Percentiles rank a stretch among this genome's conserved stretches.
Evolutionary conservation across 2,797 vertebrate species (phyloP).

Genomic region (Zenarchopterus dispar): DNA sequence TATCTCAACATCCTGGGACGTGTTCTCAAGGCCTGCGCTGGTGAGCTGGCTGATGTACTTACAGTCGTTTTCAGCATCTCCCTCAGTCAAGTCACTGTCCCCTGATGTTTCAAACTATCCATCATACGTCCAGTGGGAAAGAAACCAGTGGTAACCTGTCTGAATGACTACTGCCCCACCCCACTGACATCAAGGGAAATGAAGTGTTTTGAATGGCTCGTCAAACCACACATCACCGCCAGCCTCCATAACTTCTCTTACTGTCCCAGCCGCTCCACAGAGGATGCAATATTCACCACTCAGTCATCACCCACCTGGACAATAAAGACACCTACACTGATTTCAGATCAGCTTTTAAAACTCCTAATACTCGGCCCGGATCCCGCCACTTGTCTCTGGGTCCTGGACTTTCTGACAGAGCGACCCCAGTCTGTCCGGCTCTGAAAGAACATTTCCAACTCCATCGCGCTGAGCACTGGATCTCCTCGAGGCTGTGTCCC

Average conservation of each 20-base stretch:
- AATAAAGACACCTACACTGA: too few relatives aligned
- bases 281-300: neutral
- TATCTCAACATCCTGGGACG: too few relatives aligned
- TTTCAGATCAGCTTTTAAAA: too few relatives aligned
- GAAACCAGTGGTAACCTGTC: neutral
- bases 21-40: too few relatives aligned
- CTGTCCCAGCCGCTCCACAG: neutral
- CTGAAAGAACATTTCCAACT: constrained; percentile 34
- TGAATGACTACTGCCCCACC: neutral
- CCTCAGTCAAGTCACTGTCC: too few relatives aligned
- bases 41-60: too few relatives aligned
- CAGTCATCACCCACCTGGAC: too few relatives aligned
- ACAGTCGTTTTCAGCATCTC: too few relatives aligned
- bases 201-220: neutral
- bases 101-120: too few relatives aligned
- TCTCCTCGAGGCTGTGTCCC: neutral
- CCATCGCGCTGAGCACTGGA: too few relatives aligned
- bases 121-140: too few relatives aligned
- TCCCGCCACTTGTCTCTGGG: neutral
- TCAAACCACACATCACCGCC: neutral
- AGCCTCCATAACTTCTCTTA: neutral
- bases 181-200: neutral
- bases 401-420: constrained; percentile 18
- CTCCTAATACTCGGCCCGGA: too few relatives aligned
- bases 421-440: constrained; percentile 18